Percentiles rank a stretch among this genome's conserved stretches.
Evolutionary conservation across 1,140 invertebrate genomes (phyloP).

Genomic region (Myzus persicae): DNA sequence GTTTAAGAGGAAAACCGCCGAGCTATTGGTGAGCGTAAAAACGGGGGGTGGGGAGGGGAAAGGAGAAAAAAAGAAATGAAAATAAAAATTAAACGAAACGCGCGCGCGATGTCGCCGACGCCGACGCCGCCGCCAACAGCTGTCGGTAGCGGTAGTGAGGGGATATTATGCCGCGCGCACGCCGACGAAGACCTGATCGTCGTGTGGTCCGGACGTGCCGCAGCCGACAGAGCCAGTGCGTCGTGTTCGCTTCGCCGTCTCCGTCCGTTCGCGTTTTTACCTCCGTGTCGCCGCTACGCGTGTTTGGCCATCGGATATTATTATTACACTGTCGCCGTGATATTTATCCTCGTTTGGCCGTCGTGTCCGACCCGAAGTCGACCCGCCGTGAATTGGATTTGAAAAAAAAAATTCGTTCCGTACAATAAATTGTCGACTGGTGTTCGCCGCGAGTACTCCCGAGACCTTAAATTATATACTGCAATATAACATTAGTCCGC

Average conservation of each 20-base stretch:
- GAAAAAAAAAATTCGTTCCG: too few species aligned
- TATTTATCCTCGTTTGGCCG: neutral
- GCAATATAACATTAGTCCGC: too few species aligned
- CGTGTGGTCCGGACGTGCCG: constrained; percentile 46
- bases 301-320: neutral
- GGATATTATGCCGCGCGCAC: constrained; percentile 40
- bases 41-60: neutral
- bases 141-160: constrained; percentile 44
- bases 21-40: neutral
- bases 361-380: neutral
- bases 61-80: neutral
- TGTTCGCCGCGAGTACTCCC: neutral
- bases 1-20: neutral
- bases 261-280: constrained; percentile 1
- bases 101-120: constrained; percentile 19
- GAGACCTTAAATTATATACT: too few species aligned
- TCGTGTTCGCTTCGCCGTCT: constrained; percentile 51
- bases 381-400: neutral
- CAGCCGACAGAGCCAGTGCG: constrained; percentile 45
- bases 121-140: neutral
- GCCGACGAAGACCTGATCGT: constrained; percentile 53
- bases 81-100: constrained; percentile 37
- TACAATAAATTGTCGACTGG: neutral
- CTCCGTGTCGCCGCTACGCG: neutral
- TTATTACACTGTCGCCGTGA: too few species aligned